Conservation (phyloP, 1,140 invertebrate genomes). For the Drosophila auraria region DNA sequence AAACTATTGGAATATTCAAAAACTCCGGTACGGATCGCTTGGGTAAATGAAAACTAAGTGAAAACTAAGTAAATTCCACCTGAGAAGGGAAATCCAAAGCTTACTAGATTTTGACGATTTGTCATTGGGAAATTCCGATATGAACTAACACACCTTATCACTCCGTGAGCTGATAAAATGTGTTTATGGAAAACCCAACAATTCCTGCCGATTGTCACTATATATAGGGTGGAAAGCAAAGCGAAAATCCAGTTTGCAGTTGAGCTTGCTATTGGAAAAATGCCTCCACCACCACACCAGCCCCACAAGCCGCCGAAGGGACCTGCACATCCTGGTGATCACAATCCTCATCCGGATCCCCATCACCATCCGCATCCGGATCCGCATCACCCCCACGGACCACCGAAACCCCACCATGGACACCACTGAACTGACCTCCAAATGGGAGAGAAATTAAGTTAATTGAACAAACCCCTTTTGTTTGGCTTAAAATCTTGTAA, state of each 20-base stretch:
- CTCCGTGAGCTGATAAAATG: conserved; percentile 9
- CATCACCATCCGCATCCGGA: conserved; percentile 37
- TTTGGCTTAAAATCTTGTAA: neutral
- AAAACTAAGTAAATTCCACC: neutral
- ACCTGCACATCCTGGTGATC: conserved; percentile 36
- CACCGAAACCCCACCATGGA: conserved; percentile 28
- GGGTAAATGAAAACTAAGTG: neutral
- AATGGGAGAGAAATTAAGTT: neutral
- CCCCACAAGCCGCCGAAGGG: conserved; percentile 36
- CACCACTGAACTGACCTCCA: neutral
- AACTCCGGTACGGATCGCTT: neutral
- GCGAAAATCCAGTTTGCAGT: conserved; percentile 18
- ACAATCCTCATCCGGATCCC: conserved; percentile 29
- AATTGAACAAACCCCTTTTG: neutral
- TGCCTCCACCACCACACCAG: conserved; percentile 46
- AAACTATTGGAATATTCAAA: neutral
- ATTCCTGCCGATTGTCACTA: neutral
- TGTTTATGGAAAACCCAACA: conserved; percentile 18
- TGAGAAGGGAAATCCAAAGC: neutral
- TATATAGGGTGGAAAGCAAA: conserved; percentile 15
- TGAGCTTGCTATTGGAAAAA: conserved; percentile 13
- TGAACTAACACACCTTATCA: conserved; percentile 23
- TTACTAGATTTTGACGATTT: conserved; percentile 1
- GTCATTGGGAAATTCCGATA: conserved; percentile 49
- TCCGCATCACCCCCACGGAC: conserved; percentile 25